Conservation (phyloP, 2,113 vertebrate species). For the Cricetomys ansorgei region DNA sequence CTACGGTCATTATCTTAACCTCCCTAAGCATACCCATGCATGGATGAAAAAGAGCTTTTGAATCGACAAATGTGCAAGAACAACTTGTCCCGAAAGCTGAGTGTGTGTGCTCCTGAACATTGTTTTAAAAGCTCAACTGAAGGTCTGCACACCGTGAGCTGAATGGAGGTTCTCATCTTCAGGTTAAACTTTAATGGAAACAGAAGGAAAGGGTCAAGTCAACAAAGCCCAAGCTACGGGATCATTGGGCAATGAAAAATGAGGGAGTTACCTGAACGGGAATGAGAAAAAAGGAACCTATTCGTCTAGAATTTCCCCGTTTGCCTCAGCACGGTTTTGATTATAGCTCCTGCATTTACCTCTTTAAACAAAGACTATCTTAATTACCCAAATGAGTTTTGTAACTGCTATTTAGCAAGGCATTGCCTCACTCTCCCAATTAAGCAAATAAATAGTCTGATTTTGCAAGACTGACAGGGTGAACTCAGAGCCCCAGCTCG, state of each 20-base stretch:
- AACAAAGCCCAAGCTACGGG: background rate
- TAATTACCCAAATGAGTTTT: conserved; percentile 67
- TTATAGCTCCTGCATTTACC: conserved; percentile 2
- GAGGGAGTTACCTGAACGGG: background rate
- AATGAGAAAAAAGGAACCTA: background rate
- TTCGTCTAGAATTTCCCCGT: conserved; percentile 44
- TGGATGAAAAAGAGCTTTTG: conserved; percentile 24
- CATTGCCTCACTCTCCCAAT: conserved; percentile 50
- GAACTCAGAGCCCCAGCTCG: background rate
- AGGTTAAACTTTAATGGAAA: conserved; percentile 52
- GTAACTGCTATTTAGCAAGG: conserved; percentile 50
- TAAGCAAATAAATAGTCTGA: conserved; percentile 36
- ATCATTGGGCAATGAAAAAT: background rate
- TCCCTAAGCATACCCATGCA: background rate
- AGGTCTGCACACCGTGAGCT: background rate
- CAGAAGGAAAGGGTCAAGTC: conserved; percentile 27
- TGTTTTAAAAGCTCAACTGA: conserved; percentile 19
- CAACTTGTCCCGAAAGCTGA: background rate
- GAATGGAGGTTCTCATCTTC: background rate
- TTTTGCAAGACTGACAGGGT: conserved; percentile 26
- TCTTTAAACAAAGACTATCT: conserved; percentile 71
- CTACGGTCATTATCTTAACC: conserved; percentile 49
- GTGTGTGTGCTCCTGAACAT: conserved; percentile 13
- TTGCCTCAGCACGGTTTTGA: background rate
- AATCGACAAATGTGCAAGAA: background rate